Base-by-base conservation (phyloP, 2,888 invertebrate species). In the Cataglyphis cursor region DNA sequence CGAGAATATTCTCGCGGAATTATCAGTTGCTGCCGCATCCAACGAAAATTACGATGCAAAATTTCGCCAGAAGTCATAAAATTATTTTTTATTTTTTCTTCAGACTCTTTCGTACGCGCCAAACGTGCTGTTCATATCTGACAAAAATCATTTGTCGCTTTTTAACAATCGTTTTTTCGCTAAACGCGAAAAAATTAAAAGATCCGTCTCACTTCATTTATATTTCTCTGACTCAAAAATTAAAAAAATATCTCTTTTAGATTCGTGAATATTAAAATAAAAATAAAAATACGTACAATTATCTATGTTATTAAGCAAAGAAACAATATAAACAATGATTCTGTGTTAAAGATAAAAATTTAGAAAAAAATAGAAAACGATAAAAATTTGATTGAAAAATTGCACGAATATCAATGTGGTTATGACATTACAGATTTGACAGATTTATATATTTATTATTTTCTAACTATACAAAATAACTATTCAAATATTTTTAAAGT, bases 1-100 rank as follows among this genome's bases (percentile, higher is more conserved):
- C 44, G 44, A 74, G 24, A 74, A 74, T 28, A 73, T 74, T 74
- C 21, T 74, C 44, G 21, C 28, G n/a, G 28, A 74, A 74, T 61
- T 74, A 74, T 74, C 2, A 28, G 5, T 12, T 15, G 28, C 1
- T 15, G 24, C 8, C 9, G 28, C 15, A 24, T 10, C 4, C 5
- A 24, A 24, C 24, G 31, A 15, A 5, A 10, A 35, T 10, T 44
- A 28, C 18, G 12, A 0, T 9, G 54, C 15, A 18, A 72, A 54
- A 73, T 59, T 59, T 18, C 24, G 38, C 6, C 18, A 18, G 3
- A 57, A 57, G 0, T 73, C 24, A 41, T 28, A 44, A 44, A 31
- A 9, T 74, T 61, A 44, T 61, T 74, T 74, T 61, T 74, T 44
- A 31, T 9, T 0, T 31, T 44, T 9, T 15, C 61, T 1, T 28